phyloP scores from a whole-genome alignment of 1,140 invertebrate genomes.

The Pinna nobilis region DNA sequence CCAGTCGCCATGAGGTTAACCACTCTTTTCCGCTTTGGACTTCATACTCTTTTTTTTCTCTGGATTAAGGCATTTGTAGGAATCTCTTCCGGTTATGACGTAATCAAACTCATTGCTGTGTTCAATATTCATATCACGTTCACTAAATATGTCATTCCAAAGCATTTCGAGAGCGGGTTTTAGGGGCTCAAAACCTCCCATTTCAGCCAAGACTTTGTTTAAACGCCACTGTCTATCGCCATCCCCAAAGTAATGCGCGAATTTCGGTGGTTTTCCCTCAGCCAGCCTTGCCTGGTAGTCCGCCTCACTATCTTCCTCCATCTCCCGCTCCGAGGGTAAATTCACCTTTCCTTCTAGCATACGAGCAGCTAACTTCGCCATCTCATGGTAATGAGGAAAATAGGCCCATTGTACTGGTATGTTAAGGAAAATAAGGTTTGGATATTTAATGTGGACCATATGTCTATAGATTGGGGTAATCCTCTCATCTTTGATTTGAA shows the following conservation, averaged over 20 bases:
- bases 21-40: slow-evolving; percentile 7
- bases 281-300: slow-evolving; percentile 67
- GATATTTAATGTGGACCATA: slow-evolving; percentile 28
- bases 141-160: slow-evolving; percentile 15
- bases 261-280: slow-evolving; percentile 75
- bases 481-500: slow-evolving; percentile 21
- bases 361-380: background rate
- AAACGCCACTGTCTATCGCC: background rate
- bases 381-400: slow-evolving; percentile 18
- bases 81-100: background rate
- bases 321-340: slow-evolving; percentile 8
- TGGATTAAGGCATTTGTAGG: background rate
- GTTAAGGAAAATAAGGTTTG: slow-evolving; percentile 9
- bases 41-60: background rate
- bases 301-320: slow-evolving; percentile 11
- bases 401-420: slow-evolving; percentile 1
- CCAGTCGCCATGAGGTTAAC: too few relatives aligned
- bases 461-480: slow-evolving; percentile 22
- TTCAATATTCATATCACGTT: slow-evolving; percentile 14
- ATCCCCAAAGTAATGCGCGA: slow-evolving; percentile 20
- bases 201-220: slow-evolving; percentile 9
- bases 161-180: background rate
- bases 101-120: slow-evolving; percentile 13
- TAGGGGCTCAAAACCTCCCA: slow-evolving; percentile 8
- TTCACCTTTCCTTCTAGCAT: slow-evolving; percentile 9